phyloP scores from a whole-genome alignment of 2,113 vertebrate genomes.

The Poecile atricapillus region DNA sequence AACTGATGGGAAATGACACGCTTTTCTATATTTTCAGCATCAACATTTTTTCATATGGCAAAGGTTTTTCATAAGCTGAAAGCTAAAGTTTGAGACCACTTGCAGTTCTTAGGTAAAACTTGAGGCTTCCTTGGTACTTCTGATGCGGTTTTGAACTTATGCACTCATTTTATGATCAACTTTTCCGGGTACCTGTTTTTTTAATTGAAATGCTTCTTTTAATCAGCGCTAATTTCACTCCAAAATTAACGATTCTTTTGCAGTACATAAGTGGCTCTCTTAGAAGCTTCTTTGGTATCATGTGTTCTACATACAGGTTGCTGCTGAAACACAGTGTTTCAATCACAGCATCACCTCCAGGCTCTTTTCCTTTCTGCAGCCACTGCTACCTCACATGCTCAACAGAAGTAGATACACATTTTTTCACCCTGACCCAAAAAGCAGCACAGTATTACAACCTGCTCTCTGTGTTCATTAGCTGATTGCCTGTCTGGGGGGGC shows the following conservation, averaged over 20 bases:
- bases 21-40: not conserved
- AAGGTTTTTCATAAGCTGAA: not conserved
- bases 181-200: not conserved
- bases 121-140: not conserved
- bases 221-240: not conserved
- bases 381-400: not conserved
- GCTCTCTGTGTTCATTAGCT: not conserved
- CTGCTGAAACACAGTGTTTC: not conserved
- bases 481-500: not conserved
- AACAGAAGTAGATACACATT: not conserved
- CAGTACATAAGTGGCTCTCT: not conserved
- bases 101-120: not conserved
- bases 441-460: not conserved
- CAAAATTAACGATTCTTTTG: not conserved
- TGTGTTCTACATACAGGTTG: accelerated
- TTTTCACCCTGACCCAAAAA: not conserved
- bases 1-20: accelerated
- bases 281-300: not conserved
- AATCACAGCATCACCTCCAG: not conserved
- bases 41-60: not conserved
- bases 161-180: not conserved
- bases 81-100: not conserved
- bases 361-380: not conserved
- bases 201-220: not conserved
- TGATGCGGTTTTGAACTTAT: not conserved